These are phyloP conservation scores for Drosophila azteca DNA, from an alignment of 1,140 invertebrate species.

Conservation along the genomic window DNA sequence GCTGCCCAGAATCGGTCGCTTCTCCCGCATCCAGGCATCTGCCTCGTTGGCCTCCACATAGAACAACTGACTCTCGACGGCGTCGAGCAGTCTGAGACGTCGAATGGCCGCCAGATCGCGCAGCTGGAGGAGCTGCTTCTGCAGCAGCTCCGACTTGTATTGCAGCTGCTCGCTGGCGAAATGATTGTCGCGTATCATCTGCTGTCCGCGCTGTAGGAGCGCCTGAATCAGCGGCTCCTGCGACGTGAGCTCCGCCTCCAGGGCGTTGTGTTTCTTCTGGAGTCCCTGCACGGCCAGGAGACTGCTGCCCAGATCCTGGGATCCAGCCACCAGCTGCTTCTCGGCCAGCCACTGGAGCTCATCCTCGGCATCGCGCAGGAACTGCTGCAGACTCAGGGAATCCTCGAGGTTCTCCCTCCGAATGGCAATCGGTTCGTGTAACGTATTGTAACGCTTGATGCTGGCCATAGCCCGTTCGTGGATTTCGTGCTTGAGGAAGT, in stretches of 20 bases:
- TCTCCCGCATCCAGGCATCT: conserved; percentile 93
- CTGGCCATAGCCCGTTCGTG: conserved; percentile 88
- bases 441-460: conserved; percentile 90
- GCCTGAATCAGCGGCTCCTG: conserved; percentile 92
- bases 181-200: conserved; percentile 93
- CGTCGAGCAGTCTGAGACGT: conserved; percentile 89
- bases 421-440: conserved; percentile 95
- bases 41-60: conserved; percentile 94
- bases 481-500: conserved; percentile 94
- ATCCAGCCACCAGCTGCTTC: conserved; percentile 92
- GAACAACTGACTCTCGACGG: conserved; percentile 94
- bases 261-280: conserved; percentile 96
- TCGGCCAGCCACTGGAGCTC: conserved; percentile 93
- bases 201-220: conserved; percentile 88
- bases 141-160: conserved; percentile 86
- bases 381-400: conserved; percentile 92
- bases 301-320: conserved; percentile 89
- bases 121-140: conserved; percentile 87
- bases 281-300: conserved; percentile 96
- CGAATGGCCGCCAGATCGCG: conserved; percentile 89
- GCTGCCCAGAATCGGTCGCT: conserved; percentile 89
- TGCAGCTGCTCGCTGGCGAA: conserved; percentile 88
- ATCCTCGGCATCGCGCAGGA: conserved; percentile 93
- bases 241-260: conserved; percentile 92
- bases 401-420: conserved; percentile 95